Conservation (phyloP, 2,888 invertebrate genomes). For the Drosophila mercatorum region DNA sequence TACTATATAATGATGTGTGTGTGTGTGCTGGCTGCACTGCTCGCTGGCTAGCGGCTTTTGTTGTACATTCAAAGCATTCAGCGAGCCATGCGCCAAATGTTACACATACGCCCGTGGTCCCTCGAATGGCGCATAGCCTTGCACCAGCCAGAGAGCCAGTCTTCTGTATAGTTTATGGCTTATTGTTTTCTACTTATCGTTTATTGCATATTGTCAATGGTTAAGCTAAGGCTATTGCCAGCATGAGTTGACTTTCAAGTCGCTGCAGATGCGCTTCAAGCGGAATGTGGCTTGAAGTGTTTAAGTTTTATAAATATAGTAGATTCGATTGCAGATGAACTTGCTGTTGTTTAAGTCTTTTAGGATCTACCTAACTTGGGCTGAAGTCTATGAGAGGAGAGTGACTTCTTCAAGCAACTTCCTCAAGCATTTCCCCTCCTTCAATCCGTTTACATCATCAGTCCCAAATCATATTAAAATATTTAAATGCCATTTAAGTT, state of each 20-base stretch:
- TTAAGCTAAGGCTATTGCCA: not conserved
- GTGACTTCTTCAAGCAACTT: too few species aligned
- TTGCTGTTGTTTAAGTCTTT: too few species aligned
- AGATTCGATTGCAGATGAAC: too few species aligned
- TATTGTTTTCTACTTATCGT: constrained; percentile 27
- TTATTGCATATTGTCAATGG: constrained; percentile 23
- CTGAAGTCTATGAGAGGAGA: too few species aligned
- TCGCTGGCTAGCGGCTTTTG: constrained; percentile 39
- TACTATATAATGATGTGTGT: too few species aligned
- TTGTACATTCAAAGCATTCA: constrained; percentile 48
- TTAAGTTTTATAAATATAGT: too few species aligned
- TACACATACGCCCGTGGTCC: constrained; percentile 65
- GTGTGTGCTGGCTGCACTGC: not conserved
- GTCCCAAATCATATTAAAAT: not conserved
- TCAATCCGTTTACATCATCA: too few species aligned
- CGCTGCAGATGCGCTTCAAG: too few species aligned
- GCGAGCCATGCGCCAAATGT: constrained; percentile 48
- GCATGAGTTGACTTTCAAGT: not conserved
- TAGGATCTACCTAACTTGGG: too few species aligned
- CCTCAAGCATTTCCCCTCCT: too few species aligned
- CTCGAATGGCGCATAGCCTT: constrained; percentile 8
- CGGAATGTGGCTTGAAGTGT: too few species aligned
- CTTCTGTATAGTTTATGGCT: constrained; percentile 1
- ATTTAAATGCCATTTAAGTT: not conserved
- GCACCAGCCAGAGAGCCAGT: not conserved